Base-by-base conservation (phyloP, 2,113 vertebrate species). In the Thunnus thynnus region DNA sequence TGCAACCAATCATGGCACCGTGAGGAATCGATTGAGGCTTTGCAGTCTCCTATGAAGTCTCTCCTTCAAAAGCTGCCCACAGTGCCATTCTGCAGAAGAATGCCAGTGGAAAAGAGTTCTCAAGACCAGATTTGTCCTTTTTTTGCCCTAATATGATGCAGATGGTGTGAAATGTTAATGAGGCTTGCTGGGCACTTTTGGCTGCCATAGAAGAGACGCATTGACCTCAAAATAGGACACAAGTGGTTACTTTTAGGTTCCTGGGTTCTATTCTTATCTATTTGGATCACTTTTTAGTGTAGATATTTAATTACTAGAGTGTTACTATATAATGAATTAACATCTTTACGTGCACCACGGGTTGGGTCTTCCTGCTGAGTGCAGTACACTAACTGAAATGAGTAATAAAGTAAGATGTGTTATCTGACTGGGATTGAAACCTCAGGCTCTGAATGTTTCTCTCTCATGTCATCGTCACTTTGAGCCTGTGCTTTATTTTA, bases 101-200 rank as follows among this genome's bases (percentile, higher is more conserved):
- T 36, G 14, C 22, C 16, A 18, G n/a, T 44, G 41, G n/a, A 60
- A 58, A 60, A 22, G 1, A 44, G 57, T 50, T 58, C 55, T 79
- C 17, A 57, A 60, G 32, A 68, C 32, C 25, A 17, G 57, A 52
- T 56, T 44, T 22, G 32, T 48, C 17, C 32, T 50, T 57, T 63
- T 63, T 67, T 12, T 44, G 51, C 56, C 54, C 22, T 69, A 32
- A 71, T 67, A 62, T 25, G 47, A 22, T 77, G 71, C 65, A 84
- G 78, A 86, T 84, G 86, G 67, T 56, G 63, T 50, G 46, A 82
- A 80, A 82, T 76, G 73, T 71, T 68, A 68, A 78, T 67, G 47
- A 86, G 27, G 44, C 55, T 51, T 69, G 51, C 17, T 50, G 58
- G 4, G 41, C 25, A 20, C 7, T 27, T 66, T 44, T 68, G 58